A percentile compares a stretch with the other conserved stretches of the same genome.
These are phyloP conservation scores for Platycheirus rosarum DNA, from an alignment of 2,888 invertebrate genomes.

Conservation along the genomic window DNA sequence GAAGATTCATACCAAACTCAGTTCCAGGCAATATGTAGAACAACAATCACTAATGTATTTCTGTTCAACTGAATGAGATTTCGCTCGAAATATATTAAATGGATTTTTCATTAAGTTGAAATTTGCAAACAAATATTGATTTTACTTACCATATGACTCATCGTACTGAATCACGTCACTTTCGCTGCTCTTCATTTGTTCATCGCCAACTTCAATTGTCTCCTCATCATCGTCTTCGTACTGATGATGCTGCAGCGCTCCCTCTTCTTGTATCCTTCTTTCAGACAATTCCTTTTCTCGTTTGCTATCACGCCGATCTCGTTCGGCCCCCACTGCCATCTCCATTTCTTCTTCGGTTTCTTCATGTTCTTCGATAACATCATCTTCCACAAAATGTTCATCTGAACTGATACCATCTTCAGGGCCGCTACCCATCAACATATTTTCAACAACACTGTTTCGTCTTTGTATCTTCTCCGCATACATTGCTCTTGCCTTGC, in stretches of 20 bases:
- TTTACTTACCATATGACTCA: conserved; percentile 74
- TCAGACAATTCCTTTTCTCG: conserved; percentile 10
- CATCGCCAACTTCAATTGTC: conserved; percentile 70
- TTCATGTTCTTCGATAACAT: conserved; percentile 72
- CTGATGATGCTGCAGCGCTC: conserved; percentile 38
- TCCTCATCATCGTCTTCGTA: conserved; percentile 67
- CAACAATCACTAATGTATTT: too few relatives aligned
- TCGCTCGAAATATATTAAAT: too few relatives aligned
- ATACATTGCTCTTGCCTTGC: conserved; percentile 52
- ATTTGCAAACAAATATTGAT: neutral
- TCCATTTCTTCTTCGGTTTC: conserved; percentile 72
- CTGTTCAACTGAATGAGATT: too few relatives aligned
- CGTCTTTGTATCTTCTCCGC: conserved; percentile 68
- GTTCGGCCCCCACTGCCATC: conserved; percentile 68
- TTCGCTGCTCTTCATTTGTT: conserved; percentile 61
- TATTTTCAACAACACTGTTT: conserved; percentile 18
- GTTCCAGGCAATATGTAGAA: too few relatives aligned
- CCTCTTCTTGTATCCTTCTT: conserved; percentile 19
- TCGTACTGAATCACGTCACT: conserved; percentile 74
- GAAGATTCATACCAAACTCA: too few relatives aligned
- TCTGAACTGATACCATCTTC: conserved; percentile 55
- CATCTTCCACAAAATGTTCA: conserved; percentile 64
- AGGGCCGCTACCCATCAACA: conserved; percentile 40
- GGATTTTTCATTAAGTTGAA: too few relatives aligned
- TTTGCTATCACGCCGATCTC: conserved; percentile 1